Evolutionary conservation across 2,113 vertebrate genomes (phyloP).

Genomic region (Cynocephalus volans): DNA sequence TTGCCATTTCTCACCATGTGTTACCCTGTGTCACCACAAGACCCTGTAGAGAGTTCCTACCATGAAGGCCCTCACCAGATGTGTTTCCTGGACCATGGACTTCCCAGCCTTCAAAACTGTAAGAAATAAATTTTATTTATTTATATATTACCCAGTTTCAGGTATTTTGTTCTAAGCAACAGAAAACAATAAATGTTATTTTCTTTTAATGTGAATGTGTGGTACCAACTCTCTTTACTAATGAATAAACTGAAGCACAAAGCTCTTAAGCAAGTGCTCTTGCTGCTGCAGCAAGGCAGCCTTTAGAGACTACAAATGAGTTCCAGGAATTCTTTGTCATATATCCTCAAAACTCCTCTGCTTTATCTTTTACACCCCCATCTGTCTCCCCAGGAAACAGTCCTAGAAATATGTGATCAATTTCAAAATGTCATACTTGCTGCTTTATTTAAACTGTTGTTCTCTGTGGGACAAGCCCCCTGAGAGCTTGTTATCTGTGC

Average conservation of each 20-base stretch:
- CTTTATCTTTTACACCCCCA: background rate
- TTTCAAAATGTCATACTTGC: background rate
- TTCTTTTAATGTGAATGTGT: background rate
- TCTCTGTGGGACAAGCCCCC: background rate
- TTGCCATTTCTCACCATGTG: too few relatives aligned
- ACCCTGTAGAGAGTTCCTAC: too few relatives aligned
- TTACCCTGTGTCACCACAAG: too few relatives aligned
- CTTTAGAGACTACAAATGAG: background rate
- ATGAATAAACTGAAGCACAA: background rate
- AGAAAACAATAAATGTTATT: background rate
- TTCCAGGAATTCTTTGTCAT: background rate
- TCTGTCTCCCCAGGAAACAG: background rate
- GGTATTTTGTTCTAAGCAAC: too few relatives aligned
- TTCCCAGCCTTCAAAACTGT: too few relatives aligned
- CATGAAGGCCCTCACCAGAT: too few relatives aligned
- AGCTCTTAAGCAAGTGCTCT: background rate
- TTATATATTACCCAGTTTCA: too few relatives aligned
- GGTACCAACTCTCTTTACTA: background rate
- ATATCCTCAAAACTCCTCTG: background rate
- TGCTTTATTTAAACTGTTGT: constrained; percentile 41
- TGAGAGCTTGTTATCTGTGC: background rate
- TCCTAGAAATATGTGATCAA: constrained; percentile 43
- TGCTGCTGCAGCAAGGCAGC: background rate
- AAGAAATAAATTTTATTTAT: too few relatives aligned
- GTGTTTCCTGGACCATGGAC: too few relatives aligned